Conservation (phyloP, 2,888 invertebrate species). For the Urechis unicinctus region DNA sequence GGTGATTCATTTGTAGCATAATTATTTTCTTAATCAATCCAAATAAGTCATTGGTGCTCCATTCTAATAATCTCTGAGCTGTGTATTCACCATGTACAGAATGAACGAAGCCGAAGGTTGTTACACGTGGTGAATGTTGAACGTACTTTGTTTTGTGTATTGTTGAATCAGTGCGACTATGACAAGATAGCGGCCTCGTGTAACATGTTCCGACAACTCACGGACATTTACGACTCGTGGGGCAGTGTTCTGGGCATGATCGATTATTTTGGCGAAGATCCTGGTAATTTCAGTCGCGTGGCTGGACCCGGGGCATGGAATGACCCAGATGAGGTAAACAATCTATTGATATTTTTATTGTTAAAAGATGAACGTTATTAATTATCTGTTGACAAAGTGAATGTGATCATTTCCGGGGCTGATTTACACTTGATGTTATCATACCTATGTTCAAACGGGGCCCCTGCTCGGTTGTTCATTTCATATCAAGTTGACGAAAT, state of each 20-base stretch:
- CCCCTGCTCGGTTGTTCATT: too few species aligned
- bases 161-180: slow-evolving; percentile 16
- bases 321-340: slow-evolving; percentile 19
- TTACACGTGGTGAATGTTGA: too few species aligned
- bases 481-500: too few species aligned
- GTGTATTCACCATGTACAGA: too few species aligned
- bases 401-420: too few species aligned
- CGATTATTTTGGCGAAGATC: slow-evolving; percentile 90
- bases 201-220: slow-evolving; percentile 87
- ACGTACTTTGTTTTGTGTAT: background rate
- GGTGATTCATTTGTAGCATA: slow-evolving; percentile 5
- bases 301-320: slow-evolving; percentile 45
- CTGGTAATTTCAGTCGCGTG: slow-evolving; percentile 79
- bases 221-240: slow-evolving; percentile 93
- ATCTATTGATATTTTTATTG: background rate
- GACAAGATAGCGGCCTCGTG: slow-evolving; percentile 76
- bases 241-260: slow-evolving; percentile 83
- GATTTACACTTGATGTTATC: too few species aligned
- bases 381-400: too few species aligned
- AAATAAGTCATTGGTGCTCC: too few species aligned
- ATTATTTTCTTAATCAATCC: too few species aligned
- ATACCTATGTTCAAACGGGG: too few species aligned
- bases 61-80: too few species aligned
- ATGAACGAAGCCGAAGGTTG: too few species aligned
- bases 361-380: background rate